Base-by-base conservation (phyloP, 1,140 invertebrate species). In the Arion vulgaris region DNA sequence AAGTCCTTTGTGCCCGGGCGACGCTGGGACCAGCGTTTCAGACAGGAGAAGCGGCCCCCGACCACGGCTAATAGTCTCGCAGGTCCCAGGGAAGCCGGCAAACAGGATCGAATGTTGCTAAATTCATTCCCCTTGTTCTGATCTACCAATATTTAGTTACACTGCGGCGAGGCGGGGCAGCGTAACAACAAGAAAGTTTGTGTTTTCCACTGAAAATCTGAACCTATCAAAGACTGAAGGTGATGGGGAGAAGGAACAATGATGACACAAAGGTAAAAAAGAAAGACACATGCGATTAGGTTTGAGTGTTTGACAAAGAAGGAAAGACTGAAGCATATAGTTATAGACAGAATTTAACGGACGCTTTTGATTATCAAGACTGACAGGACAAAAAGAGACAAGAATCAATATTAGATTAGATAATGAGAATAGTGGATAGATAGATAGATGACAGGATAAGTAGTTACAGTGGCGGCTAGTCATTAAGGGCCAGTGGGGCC, bases 101-200 rank as follows among this genome's bases (percentile, higher is more conserved):
- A 7, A 51, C 39, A 13, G 41, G 39, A 75, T 75, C 73, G 41
- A 75, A 75, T 75, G 41, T 75, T 49, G 2, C 28, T 19, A 11
- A 9, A 39, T 17, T 39, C 41, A 19, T 28, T 19, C 36, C n/a
- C 32, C 41, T 13, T 7, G 28, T 51, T 45, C 19, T 75, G 73
- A 49, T 75, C 73, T 45, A 75, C 73, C 45, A 45, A 75, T 75
- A 45, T 75, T 75, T 75, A 13, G 73, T 75, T 75, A 49, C 73
- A 73, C 19, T 19, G 17, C 38, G 1, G 11, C 36, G 1, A 41
- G 26, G 38, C 36, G 17, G 38, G 1, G 7, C 5, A 17, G 17
- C 28, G 2, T 2, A 66, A 66, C 62, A 66, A 66, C 28, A 32
- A 66, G 11, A 28, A 17, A 57, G 15, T 57, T 57, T 17, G 26